Evolutionary conservation across 2,888 invertebrate species (phyloP).

Genomic region (Hybos culiciformis): DNA sequence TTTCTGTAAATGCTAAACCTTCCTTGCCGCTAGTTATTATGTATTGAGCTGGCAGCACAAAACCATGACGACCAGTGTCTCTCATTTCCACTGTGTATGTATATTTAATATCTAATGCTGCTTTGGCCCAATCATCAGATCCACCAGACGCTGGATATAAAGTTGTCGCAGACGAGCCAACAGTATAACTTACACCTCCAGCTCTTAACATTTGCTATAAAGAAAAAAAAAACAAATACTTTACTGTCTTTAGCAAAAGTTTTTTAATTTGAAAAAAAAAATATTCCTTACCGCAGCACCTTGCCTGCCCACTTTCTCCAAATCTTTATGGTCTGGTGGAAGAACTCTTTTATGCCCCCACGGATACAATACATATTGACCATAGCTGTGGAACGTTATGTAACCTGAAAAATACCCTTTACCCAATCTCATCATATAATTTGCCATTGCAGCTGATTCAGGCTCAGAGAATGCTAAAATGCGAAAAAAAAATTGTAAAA

Average conservation of each 20-base stretch:
- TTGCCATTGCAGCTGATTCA: constrained; percentile 57
- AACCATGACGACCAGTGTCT: constrained; percentile 73
- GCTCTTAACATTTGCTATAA: constrained; percentile 45
- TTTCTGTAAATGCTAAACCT: constrained; percentile 56
- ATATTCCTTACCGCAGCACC: constrained; percentile 45
- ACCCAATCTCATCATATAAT: constrained; percentile 37
- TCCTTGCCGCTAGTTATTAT: constrained; percentile 66
- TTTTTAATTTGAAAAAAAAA: neutral
- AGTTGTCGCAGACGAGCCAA: constrained; percentile 64
- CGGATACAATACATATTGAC: constrained; percentile 72
- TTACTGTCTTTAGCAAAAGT: constrained; percentile 15
- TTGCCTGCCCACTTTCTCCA: constrained; percentile 53
- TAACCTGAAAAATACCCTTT: constrained; percentile 51
- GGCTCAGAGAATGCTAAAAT: constrained; percentile 81
- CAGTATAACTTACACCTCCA: constrained; percentile 51
- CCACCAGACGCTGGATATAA: constrained; percentile 71
- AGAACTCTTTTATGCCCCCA: constrained; percentile 69
- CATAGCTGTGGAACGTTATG: constrained; percentile 71
- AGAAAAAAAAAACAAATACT: constrained; percentile 17
- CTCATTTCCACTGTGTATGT: constrained; percentile 80
- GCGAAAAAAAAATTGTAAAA: too few species aligned
- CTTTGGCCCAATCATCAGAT: constrained; percentile 87
- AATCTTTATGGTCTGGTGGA: constrained; percentile 53
- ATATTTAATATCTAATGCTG: constrained; percentile 66
- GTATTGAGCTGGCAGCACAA: constrained; percentile 65